Evolutionary conservation across 92 coral and sea anemone genomes (phyloP), one percentile per base, ranked within the genome.

Genomic region (Palythoa heliodiscus): DNA sequence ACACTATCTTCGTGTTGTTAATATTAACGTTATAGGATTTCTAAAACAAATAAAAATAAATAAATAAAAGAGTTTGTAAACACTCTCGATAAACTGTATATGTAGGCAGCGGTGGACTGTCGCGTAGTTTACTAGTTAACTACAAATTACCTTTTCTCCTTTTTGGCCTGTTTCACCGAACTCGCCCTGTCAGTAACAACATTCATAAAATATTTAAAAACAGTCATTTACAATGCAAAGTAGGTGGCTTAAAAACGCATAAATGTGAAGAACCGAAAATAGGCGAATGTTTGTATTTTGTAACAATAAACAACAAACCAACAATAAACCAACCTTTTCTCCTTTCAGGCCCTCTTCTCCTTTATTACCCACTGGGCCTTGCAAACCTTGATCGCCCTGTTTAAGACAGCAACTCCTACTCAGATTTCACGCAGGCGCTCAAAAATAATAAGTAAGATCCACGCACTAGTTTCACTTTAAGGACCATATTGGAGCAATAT

Each of bases 311-410:
- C 52, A n/a, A n/a, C n/a, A n/a, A n/a, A n/a, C n/a, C n/a, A 52
- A 75, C 43, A 52, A 52, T 8, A 9, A 19, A 7, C 52, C 78
- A 23, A 77, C 83, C 83, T 77, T 60, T n/a, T 77, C 83, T 39
- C 83, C 83, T 77, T 77, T 77, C 24, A 24, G 48, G 2, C 83
- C 83, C 37, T 77, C 63, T 29, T 78, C 17, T 58, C 83, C 83
- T 38, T 38, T 55, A 78, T 78, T 19, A 58, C 83, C 83, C 55
- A 38, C 38, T 3, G 24, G 54, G 29, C 83, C 83, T 60, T 38
- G 83, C 54, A 78, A 78, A 58, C 83, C 83, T 37, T 60, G 83
- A 23, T 78, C 71, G 19, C 83, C 83, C 83, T 78, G 71, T 38
- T 7, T 17, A 38, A 2, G 24, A 60, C 1, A 78, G 20, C 20